Evolutionary conservation across 2,888 invertebrate genomes (phyloP).

Genomic region (Clunio marinus): DNA sequence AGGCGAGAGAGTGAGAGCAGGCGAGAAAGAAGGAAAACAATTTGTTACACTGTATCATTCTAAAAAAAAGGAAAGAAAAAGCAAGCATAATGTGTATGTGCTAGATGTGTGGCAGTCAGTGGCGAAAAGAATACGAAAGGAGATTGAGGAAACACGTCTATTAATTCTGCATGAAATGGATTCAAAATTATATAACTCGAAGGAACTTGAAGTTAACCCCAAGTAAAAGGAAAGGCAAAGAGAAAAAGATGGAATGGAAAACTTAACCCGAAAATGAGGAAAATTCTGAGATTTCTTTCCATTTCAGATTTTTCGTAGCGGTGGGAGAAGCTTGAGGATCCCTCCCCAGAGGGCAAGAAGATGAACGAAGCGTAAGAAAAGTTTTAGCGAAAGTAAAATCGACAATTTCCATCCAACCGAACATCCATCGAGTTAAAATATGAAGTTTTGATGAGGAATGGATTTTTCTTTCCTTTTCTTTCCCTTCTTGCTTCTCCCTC

Average conservation of each 20-base stretch:
- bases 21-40: constrained; percentile 10
- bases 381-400: constrained; percentile 29
- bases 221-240: neutral
- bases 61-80: too few species aligned
- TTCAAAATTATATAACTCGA: constrained; percentile 30
- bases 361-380: neutral
- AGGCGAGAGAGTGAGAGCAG: neutral
- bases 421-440: constrained; percentile 28
- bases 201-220: neutral
- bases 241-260: constrained; percentile 1
- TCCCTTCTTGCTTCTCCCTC: neutral
- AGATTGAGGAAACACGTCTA: constrained; percentile 37
- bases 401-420: constrained; percentile 33
- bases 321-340: neutral
- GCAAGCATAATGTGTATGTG: constrained; percentile 3
- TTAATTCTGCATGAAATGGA: constrained; percentile 39
- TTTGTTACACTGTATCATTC: constrained; percentile 39
- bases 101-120: neutral
- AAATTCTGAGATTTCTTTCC: constrained; percentile 22
- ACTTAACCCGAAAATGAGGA: constrained; percentile 32
- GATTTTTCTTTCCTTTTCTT: neutral
- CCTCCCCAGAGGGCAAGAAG: neutral
- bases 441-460: constrained; percentile 36
- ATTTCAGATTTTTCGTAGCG: neutral
- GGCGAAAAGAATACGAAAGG: neutral